phyloP scores from a whole-genome alignment of 1,140 invertebrate species.

The Hirudo medicinalis region DNA sequence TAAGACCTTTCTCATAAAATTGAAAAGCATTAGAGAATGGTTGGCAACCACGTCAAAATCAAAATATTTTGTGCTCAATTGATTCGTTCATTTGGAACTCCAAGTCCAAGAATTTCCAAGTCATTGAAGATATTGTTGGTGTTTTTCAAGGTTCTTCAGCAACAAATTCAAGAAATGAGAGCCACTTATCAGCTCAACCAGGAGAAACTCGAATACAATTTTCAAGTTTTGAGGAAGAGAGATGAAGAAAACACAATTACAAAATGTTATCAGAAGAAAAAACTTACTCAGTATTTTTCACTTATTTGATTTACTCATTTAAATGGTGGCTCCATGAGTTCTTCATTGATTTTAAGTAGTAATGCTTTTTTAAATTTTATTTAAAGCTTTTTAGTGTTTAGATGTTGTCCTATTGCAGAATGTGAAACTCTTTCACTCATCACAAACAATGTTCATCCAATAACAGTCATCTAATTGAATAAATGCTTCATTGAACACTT shows the following conservation, averaged over 20 bases:
- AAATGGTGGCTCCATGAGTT: not conserved
- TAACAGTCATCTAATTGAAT: no score
- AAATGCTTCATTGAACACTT: constrained; percentile 14
- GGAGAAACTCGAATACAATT: constrained; percentile 76
- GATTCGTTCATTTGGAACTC: constrained; percentile 3
- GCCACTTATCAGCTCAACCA: constrained; percentile 57
- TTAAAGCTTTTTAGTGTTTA: no score
- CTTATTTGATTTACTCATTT: not conserved
- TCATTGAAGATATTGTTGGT: not conserved
- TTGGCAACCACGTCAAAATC: no score
- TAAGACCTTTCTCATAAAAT: not conserved
- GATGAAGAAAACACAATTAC: constrained; percentile 73
- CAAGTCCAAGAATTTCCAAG: not conserved
- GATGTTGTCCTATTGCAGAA: not conserved
- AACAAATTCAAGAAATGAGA: constrained; percentile 63
- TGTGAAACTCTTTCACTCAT: not conserved
- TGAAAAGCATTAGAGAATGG: not conserved
- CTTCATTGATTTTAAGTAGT: no score
- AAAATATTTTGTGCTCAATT: no score
- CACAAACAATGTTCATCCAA: no score
- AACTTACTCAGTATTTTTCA: constrained; percentile 46
- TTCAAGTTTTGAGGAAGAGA: constrained; percentile 63
- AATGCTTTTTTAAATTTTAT: no score
- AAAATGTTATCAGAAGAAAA: constrained; percentile 64
- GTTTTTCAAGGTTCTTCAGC: constrained; percentile 50